phyloP scores from a whole-genome alignment of 1,140 invertebrate species.

The Teleopsis dalmanni region DNA sequence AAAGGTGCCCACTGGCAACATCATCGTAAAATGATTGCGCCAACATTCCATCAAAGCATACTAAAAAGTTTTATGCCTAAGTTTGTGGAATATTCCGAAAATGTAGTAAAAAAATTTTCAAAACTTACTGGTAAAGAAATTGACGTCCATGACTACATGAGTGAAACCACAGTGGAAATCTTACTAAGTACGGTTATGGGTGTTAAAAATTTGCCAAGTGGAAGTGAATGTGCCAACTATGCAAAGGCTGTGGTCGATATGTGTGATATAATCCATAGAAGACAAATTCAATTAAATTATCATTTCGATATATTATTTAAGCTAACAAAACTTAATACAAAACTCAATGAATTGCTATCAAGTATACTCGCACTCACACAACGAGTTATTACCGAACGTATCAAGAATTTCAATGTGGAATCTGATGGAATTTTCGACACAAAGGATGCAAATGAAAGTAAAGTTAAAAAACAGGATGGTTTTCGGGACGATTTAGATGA shows the following conservation, averaged over 20 bases:
- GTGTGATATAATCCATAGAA: conserved; percentile 63
- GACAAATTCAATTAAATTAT: conserved; percentile 56
- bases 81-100: conserved; percentile 75
- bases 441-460: conserved; percentile 14
- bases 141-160: conserved; percentile 78
- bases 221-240: conserved; percentile 59
- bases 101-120: conserved; percentile 60
- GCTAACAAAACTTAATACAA: conserved; percentile 50
- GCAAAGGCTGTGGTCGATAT: conserved; percentile 68
- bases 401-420: conserved; percentile 48
- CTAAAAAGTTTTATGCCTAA: conserved; percentile 79
- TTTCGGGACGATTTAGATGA: conserved; percentile 64
- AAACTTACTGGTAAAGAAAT: conserved; percentile 59
- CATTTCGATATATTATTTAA: conserved; percentile 55
- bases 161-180: conserved; percentile 78
- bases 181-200: conserved; percentile 74
- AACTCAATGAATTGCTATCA: conserved; percentile 53
- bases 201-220: conserved; percentile 54
- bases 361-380: conserved; percentile 58
- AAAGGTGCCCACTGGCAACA: conserved; percentile 75
- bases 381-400: conserved; percentile 55
- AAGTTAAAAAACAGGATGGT: conserved; percentile 36
- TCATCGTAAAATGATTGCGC: conserved; percentile 83
- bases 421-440: conserved; percentile 45
- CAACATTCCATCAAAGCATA: conserved; percentile 88